These are phyloP conservation scores for Podocnemis expansa DNA, from an alignment of 2,113 vertebrate species.

Conservation along the genomic window DNA sequence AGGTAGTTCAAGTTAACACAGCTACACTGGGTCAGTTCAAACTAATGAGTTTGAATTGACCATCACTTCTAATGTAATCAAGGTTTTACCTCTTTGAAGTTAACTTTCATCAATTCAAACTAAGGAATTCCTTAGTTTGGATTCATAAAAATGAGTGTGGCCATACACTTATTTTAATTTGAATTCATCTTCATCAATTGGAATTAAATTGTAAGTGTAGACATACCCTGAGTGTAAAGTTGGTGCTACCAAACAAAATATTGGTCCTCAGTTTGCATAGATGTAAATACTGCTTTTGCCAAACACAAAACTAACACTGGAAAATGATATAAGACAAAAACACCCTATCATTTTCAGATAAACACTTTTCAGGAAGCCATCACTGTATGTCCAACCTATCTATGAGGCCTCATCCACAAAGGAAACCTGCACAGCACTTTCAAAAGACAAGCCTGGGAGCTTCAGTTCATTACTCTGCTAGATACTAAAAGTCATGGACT, in stretches of 20 bases:
- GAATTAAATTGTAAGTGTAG: too few species aligned
- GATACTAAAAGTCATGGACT: background rate
- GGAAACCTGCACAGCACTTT: background rate
- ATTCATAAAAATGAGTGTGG: too few species aligned
- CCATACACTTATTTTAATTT: too few species aligned
- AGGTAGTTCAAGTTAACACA: too few species aligned
- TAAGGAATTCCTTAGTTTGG: too few species aligned
- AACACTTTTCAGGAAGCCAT: background rate
- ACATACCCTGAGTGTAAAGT: background rate
- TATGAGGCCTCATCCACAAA: background rate
- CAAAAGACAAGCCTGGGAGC: background rate
- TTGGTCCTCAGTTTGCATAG: background rate
- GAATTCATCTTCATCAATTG: too few species aligned
- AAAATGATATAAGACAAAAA: background rate
- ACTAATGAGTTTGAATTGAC: too few species aligned
- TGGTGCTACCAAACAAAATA: background rate
- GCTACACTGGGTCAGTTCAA: too few species aligned
- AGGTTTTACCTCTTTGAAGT: too few species aligned
- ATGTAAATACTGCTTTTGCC: background rate
- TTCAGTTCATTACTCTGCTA: background rate
- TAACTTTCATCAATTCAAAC: too few species aligned
- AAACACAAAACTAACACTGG: background rate
- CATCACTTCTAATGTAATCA: too few species aligned
- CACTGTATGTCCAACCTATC: background rate
- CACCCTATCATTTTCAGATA: background rate